These are phyloP conservation scores for Trachops cirrhosus DNA, from an alignment of 2,797 vertebrate genomes.

Conservation along the genomic window DNA sequence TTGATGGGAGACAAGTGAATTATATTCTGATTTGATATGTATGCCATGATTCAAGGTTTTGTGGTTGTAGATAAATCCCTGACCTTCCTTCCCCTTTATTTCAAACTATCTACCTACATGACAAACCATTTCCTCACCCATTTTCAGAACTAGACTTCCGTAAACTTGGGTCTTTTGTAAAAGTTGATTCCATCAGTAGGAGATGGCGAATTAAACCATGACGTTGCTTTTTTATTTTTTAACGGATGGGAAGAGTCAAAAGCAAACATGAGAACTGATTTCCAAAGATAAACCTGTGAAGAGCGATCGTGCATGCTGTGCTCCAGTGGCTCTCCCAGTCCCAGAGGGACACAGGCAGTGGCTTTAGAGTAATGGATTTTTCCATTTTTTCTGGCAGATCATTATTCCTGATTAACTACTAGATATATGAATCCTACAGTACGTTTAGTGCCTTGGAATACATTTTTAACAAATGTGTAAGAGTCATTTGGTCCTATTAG, in stretches of 20 bases:
- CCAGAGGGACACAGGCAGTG: not conserved
- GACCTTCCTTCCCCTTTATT: not conserved
- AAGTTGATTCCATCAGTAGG: not conserved
- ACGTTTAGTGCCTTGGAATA: slow-evolving; percentile 46
- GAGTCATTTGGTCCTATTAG: slow-evolving; percentile 2
- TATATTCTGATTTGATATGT: not conserved
- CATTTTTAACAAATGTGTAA: slow-evolving; percentile 8
- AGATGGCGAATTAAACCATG: not conserved
- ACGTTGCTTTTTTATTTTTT: not conserved
- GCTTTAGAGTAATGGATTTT: slow-evolving; percentile 36
- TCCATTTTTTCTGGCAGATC: slow-evolving; percentile 16
- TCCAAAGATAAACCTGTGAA: not conserved
- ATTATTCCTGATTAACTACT: slow-evolving; percentile 61
- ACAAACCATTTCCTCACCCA: not conserved
- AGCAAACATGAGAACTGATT: not conserved
- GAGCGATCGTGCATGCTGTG: not conserved
- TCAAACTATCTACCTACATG: not conserved
- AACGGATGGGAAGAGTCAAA: not conserved
- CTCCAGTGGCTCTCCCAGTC: not conserved
- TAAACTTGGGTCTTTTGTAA: not conserved
- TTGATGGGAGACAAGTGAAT: not conserved
- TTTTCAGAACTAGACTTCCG: slow-evolving; percentile 17
- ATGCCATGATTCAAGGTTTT: not conserved
- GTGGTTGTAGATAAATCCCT: not conserved
- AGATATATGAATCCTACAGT: slow-evolving; percentile 44